A percentile compares a stretch with the other conserved stretches of the same genome.
Conservation (phyloP, 1,140 invertebrate species). For the Andricus grossulariae region DNA sequence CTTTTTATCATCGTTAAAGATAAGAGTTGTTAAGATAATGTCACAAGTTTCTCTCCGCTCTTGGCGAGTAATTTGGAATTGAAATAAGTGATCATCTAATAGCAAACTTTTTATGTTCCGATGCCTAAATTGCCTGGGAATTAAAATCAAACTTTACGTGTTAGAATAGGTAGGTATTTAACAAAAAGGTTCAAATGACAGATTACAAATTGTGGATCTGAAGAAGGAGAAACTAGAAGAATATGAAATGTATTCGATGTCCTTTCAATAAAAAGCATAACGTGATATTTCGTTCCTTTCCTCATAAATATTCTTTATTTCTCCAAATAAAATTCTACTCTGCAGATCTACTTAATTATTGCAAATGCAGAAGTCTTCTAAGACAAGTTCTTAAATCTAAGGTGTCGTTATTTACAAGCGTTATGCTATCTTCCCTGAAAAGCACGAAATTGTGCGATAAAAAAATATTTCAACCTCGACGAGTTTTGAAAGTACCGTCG, state of each 20-base stretch:
- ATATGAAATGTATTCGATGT: slow-evolving; percentile 29
- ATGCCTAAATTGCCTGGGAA: slow-evolving; percentile 6
- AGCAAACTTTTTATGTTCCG: not conserved
- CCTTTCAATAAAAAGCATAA: slow-evolving; percentile 39
- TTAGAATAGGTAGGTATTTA: slow-evolving; percentile 9
- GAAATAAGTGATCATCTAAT: not conserved
- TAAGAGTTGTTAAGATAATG: not conserved
- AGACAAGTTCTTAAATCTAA: slow-evolving; percentile 5
- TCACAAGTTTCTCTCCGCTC: not conserved
- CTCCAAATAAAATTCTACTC: not conserved
- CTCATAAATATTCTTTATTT: not conserved
- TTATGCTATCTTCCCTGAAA: slow-evolving; percentile 8
- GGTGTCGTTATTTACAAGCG: slow-evolving; percentile 16
- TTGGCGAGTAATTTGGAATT: not conserved
- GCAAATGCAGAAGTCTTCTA: too few species aligned
- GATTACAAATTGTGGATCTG: not conserved
- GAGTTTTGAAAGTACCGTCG: not conserved
- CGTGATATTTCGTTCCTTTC: slow-evolving; percentile 1
- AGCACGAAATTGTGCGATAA: slow-evolving; percentile 4
- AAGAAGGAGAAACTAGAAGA: not conserved
- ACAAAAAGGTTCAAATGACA: not conserved
- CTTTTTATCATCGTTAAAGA: not conserved
- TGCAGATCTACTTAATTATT: too few species aligned
- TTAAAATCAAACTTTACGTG: slow-evolving; percentile 11
- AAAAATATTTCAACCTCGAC: slow-evolving; percentile 8